A percentile compares a stretch with the other conserved stretches of the same genome.
phyloP scores from a whole-genome alignment of 2,113 vertebrate genomes.

The Nibea coibor region DNA sequence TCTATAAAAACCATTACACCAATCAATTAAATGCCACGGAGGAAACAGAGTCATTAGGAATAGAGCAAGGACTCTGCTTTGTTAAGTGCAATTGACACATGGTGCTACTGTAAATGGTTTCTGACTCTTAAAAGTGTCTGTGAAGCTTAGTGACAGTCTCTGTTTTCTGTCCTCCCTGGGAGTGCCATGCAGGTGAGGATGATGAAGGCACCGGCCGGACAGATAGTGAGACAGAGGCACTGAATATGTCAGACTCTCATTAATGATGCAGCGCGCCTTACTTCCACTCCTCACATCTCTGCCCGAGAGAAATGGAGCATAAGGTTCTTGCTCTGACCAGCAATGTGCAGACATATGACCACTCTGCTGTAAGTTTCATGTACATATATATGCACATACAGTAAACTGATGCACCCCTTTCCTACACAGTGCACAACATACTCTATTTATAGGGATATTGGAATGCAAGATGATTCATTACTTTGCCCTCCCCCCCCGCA shows the following conservation, averaged over 20 bases:
- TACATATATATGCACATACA: constrained; percentile 2
- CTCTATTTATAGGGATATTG: background rate
- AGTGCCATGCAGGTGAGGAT: constrained; percentile 54
- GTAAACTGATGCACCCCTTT: constrained; percentile 23
- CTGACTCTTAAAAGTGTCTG: background rate
- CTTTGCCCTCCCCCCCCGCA: background rate
- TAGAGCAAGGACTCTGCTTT: constrained; percentile 20
- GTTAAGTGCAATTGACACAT: constrained; percentile 7
- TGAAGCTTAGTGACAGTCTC: constrained; percentile 16
- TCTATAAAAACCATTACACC: constrained; percentile 75
- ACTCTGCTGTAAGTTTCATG: constrained; percentile 36
- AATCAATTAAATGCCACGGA: constrained; percentile 70
- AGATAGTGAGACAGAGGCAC: constrained; percentile 60
- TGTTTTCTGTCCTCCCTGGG: constrained; percentile 19
- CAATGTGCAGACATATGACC: constrained; percentile 61
- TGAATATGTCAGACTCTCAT: constrained; percentile 78
- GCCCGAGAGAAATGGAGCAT: constrained; percentile 75
- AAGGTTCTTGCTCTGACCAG: constrained; percentile 61
- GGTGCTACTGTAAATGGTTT: background rate
- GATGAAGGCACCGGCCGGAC: constrained; percentile 41
- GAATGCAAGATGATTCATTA: constrained; percentile 11
- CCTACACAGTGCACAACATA: background rate
- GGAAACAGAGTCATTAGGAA: constrained; percentile 40
- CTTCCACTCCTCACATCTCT: constrained; percentile 73
- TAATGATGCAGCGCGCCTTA: constrained; percentile 79